Conservation (phyloP, 2,888 invertebrate species). For the Andrena fulva region DNA sequence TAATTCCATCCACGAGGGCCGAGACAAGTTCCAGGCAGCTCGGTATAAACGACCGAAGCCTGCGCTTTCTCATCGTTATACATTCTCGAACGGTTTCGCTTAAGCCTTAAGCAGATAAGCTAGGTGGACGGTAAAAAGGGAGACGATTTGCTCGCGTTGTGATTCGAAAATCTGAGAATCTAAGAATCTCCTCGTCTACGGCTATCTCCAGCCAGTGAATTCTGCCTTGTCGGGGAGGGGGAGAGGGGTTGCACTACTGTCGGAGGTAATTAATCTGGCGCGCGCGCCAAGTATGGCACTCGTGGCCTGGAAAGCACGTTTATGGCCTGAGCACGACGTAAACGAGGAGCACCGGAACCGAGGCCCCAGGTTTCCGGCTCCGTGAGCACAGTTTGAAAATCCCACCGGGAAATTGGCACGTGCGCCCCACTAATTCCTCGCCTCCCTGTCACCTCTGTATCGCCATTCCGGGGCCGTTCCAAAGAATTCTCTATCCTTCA, state of each 20-base stretch:
- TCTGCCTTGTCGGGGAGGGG: not conserved
- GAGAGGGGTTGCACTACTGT: not conserved
- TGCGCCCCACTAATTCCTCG: not conserved
- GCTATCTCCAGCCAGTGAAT: not conserved
- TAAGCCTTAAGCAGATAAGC: not conserved
- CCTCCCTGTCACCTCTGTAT: constrained; percentile 2
- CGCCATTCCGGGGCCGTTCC: not conserved
- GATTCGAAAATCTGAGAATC: not conserved
- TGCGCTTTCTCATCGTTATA: not conserved
- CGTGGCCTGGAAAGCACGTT: constrained; percentile 61
- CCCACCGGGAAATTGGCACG: constrained; percentile 43
- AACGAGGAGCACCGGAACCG: constrained; percentile 46
- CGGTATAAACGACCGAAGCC: not conserved
- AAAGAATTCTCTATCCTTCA: not conserved
- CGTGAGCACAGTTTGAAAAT: constrained; percentile 60
- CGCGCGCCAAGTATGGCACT: constrained; percentile 61
- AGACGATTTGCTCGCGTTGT: not conserved
- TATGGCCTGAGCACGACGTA: constrained; percentile 51
- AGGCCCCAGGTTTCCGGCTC: constrained; percentile 52
- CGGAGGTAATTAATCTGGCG: constrained; percentile 61
- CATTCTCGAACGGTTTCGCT: not conserved
- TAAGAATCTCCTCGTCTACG: not conserved
- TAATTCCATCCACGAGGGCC: constrained; percentile 19
- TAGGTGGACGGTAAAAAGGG: not conserved
- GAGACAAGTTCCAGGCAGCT: not conserved